Percentiles rank a stretch among this genome's conserved stretches.
Conservation (phyloP, 2,888 invertebrate species). For the Habrosyne pyritoides region DNA sequence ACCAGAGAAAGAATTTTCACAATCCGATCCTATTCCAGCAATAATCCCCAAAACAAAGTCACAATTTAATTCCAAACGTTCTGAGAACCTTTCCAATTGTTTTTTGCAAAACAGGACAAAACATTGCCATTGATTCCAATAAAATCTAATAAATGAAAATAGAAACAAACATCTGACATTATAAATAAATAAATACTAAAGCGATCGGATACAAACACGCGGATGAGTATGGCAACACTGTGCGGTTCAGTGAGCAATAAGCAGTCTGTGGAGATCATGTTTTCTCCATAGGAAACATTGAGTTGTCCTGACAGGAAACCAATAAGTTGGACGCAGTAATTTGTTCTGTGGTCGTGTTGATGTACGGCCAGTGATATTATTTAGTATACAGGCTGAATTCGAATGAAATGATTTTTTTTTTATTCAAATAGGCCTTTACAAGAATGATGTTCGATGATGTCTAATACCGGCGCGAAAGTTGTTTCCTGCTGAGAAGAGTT, state of each 20-base stretch:
- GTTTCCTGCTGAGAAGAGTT: no score
- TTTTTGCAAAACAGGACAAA: no score
- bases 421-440: no score
- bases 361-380: not conserved
- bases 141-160: conserved; percentile 2
- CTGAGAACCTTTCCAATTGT: no score
- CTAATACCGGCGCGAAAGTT: no score
- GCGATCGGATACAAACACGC: not conserved
- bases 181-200: not conserved
- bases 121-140: not conserved
- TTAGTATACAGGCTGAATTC: not conserved
- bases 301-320: conserved; percentile 29
- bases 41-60: no score
- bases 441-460: no score
- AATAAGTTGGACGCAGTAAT: conserved; percentile 30
- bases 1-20: no score
- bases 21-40: no score
- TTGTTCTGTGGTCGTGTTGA: conserved; percentile 35
- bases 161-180: not conserved
- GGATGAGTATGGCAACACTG: not conserved
- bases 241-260: conserved; percentile 19
- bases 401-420: no score
- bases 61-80: no score
- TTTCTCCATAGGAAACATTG: conserved; percentile 15
- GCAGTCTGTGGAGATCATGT: conserved; percentile 10